Evolutionary conservation across 2,888 invertebrate genomes (phyloP), one percentile per base, ranked within the genome.

Genomic region (Apamea monoglypha): DNA sequence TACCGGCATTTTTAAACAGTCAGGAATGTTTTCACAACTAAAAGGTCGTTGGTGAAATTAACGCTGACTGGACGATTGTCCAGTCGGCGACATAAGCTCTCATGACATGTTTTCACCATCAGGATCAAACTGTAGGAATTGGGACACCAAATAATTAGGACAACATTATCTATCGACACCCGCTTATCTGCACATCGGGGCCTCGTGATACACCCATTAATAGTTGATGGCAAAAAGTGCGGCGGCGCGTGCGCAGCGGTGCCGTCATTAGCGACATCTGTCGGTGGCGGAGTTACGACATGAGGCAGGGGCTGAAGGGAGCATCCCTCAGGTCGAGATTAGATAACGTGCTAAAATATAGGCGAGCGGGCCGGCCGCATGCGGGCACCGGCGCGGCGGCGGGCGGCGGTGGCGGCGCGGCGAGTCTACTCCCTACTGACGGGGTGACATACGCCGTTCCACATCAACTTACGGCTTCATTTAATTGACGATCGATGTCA

Each of bases 191-290:
- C 72, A 75, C 87, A 85, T 89, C 85, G 78, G 79, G 80, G 76
- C 74, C 84, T 68, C 81, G 47, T 71, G 89, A 88, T 89, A 85
- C 86, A 86, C 75, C 77, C 88, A 90, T 91, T 88, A 89, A 88
- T 89, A 90, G 80, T 80, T 80, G 81, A 82, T 84, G 81, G 89
- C 89, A 89, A 89, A 89, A 89, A 89, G 85, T 77, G 82, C 73
- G 87, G 87, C 90, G 90, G 88, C 91, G 91, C 91, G 91, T 91
- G 91, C 91, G 89, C 89, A 78, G 29, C 59, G 68, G 53, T 53
- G 78, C 71, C 74, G 84, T 61, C 84, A 68, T 82, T 81, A 84
- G 82, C 86, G 87, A 85, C 90, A 91, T 89, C 87, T 91, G 90
- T 83, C 83, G 85, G 80, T 66, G 72, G 66, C 47, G 70, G 74